Percentiles rank a stretch among this genome's conserved stretches.
Evolutionary conservation across 1,140 invertebrate species (phyloP).

Genomic region (Callitettix versicolor): DNA sequence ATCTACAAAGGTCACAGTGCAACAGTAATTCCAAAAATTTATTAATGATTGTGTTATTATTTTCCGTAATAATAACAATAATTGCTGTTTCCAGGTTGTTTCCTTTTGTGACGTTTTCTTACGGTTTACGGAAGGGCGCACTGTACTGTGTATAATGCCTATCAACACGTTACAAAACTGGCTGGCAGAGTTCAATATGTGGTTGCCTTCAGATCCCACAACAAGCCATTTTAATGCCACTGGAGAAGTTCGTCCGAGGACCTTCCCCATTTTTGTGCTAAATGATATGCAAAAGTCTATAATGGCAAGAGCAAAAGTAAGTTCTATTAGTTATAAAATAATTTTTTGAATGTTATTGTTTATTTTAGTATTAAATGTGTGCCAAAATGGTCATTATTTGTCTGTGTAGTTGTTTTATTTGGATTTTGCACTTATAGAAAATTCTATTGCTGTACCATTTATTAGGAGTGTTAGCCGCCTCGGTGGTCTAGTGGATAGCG

Average conservation of each 20-base stretch:
- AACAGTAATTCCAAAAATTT: too few species aligned
- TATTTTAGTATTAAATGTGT: neutral
- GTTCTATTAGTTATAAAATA: neutral
- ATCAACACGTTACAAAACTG: conserved; percentile 99
- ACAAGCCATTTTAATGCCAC: conserved; percentile 38
- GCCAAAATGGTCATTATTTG: too few species aligned
- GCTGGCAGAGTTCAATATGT: conserved; percentile 95
- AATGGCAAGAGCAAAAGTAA: conserved; percentile 60
- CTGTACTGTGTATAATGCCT: conserved; percentile 92
- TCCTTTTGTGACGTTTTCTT: conserved; percentile 95
- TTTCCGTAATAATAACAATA: too few species aligned
- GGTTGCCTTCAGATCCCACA: conserved; percentile 56
- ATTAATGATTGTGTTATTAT: too few species aligned
- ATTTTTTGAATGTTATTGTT: conserved; percentile 12
- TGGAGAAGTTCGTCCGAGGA: conserved; percentile 55
- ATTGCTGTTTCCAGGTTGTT: conserved; percentile 50
- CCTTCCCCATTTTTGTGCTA: conserved; percentile 80
- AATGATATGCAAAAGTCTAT: conserved; percentile 93
- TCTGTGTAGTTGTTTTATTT: too few species aligned
- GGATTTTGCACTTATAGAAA: too few species aligned
- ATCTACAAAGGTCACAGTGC: too few species aligned
- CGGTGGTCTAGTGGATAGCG: too few species aligned
- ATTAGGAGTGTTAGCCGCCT: too few species aligned
- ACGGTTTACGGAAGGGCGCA: conserved; percentile 75
- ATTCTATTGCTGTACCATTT: too few species aligned